Percentiles rank a stretch among this genome's conserved stretches.
Evolutionary conservation across 2,888 invertebrate genomes (phyloP).

Genomic region (Troides helena): DNA sequence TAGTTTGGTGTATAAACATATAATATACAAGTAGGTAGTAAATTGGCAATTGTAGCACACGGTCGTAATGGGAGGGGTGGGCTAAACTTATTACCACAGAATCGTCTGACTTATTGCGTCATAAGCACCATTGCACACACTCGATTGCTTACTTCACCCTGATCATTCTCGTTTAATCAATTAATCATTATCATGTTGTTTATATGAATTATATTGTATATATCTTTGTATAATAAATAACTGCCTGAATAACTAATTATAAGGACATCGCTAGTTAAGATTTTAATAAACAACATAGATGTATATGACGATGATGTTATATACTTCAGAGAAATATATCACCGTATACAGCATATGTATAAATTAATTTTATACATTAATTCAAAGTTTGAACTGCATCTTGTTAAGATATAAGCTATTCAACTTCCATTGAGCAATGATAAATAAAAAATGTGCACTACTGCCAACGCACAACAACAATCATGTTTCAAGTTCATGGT

Average conservation of each 20-base stretch:
- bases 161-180: conserved; percentile 15
- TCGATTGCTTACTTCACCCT: conserved; percentile 47
- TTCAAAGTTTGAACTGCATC: conserved; percentile 1
- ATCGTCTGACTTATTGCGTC: conserved; percentile 62
- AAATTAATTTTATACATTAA: background rate
- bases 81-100: conserved; percentile 55
- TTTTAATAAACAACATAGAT: no score
- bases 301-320: no score
- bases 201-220: background rate
- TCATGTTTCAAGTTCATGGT: conserved; percentile 16
- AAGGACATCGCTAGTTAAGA: no score
- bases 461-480: conserved; percentile 6
- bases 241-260: background rate
- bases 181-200: background rate
- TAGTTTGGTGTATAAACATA: background rate
- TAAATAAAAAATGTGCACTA: conserved; percentile 1
- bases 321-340: no score
- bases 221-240: background rate
- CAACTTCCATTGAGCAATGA: conserved; percentile 5
- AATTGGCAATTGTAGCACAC: conserved; percentile 61
- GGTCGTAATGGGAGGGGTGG: conserved; percentile 57
- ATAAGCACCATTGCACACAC: conserved; percentile 58
- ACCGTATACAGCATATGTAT: no score
- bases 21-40: conserved; percentile 34
- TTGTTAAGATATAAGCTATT: conserved; percentile 11